These are phyloP conservation scores for mouse (Mus musculus) DNA, from an alignment of 2,113 vertebrate species.

Conservation along the genomic window DNA sequence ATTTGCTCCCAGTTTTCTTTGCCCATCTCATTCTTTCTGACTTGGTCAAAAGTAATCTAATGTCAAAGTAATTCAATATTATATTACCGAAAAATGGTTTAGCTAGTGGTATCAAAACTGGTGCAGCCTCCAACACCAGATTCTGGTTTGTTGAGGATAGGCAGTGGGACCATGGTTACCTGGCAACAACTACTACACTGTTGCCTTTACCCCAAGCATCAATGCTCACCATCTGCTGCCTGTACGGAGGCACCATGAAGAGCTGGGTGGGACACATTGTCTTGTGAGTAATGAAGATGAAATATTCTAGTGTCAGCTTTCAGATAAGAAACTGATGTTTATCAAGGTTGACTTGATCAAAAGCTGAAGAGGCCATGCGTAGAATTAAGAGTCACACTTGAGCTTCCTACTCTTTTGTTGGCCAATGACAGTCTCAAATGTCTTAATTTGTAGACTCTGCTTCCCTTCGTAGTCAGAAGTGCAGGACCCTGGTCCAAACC, in stretches of 20 bases:
- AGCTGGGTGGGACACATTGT: background rate
- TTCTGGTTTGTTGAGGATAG: background rate
- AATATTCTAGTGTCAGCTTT: background rate
- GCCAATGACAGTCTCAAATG: background rate
- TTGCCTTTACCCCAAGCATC: fast-evolving
- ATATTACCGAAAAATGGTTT: background rate
- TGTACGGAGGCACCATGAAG: background rate
- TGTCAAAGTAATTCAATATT: background rate
- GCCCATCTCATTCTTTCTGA: background rate
- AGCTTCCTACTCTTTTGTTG: background rate
- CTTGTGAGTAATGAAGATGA: background rate
- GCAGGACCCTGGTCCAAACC: background rate
- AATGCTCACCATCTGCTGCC: background rate
- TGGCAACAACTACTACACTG: fast-evolving
- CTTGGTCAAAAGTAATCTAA: background rate
- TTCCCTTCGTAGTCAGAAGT: background rate
- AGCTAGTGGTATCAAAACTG: background rate
- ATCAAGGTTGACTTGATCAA: background rate
- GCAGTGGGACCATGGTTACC: background rate
- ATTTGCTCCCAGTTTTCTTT: background rate
- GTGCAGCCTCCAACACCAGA: background rate
- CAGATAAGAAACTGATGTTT: background rate
- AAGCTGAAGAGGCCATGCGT: background rate
- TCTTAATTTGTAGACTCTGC: background rate
- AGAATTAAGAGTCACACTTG: background rate